A percentile compares a stretch with the other conserved stretches of the same genome.
Evolutionary conservation across 2,113 vertebrate genomes (phyloP).

Genomic region (Cryptomyrus ogoouensis): DNA sequence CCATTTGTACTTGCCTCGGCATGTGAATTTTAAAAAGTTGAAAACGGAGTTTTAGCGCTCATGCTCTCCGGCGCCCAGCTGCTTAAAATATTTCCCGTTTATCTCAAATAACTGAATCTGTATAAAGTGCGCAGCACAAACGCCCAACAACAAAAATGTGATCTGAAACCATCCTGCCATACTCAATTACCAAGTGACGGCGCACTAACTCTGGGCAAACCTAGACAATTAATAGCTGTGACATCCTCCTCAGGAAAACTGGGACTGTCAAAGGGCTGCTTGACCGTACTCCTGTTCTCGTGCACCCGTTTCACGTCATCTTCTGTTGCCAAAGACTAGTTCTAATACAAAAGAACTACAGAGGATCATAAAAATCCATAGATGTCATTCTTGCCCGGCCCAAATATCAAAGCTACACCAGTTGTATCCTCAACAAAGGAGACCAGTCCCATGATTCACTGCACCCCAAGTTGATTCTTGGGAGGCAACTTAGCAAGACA

Average conservation of each 20-base stretch:
- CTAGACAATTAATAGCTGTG: neutral
- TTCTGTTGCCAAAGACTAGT: neutral
- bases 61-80: neutral
- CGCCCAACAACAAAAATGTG: neutral
- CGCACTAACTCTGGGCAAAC: neutral
- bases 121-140: neutral
- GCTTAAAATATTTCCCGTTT: neutral
- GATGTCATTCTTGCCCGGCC: neutral
- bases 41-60: conserved; percentile 4
- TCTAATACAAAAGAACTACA: neutral
- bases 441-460: neutral
- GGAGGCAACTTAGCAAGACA: neutral
- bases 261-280: neutral
- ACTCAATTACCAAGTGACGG: neutral
- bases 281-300: neutral
- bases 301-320: neutral
- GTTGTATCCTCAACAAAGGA: neutral
- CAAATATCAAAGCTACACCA: neutral
- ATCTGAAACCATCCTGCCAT: neutral
- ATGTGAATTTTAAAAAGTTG: conserved; percentile 10
- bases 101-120: neutral
- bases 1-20: neutral
- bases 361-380: neutral
- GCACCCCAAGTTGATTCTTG: neutral
- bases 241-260: neutral